Base-by-base conservation (phyloP, 2,888 invertebrate species). In the Polyploca ridens region DNA sequence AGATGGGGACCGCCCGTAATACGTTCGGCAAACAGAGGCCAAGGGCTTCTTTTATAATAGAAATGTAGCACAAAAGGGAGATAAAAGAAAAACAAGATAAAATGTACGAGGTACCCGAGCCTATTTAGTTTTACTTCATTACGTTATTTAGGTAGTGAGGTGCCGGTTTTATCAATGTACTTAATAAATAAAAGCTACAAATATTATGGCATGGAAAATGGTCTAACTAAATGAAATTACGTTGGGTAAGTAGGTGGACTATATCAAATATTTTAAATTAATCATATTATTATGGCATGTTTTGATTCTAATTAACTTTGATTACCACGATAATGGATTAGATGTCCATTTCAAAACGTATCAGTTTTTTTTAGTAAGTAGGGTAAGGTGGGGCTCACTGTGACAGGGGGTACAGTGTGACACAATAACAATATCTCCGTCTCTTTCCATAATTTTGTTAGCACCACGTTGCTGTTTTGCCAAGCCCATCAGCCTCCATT, bases 11-110 rank as follows among this genome's bases (percentile, higher is more conserved):
- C 78, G 70, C 66, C 27, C 64, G 78, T 86, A 82, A 84, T 82
- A 84, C 81, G 75, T 78, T 82, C 73, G 65, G 74, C 79, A 82
- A 85, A 85, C 84, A 82, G 73, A 77, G 79, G 74, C 75, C 72
- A 49, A 54, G 54, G 19, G 54, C 54, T 74, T 78, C 71, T 79
- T 74, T 80, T 76, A 85, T 83, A 85, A 84, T 80, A 82, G 77
- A 82, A 79, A 75, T 70, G 75, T 75, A 69, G 67, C 75, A 83
- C 78, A 84, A 83, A 78, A 74, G 79, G 64, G 73, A 74, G 68
- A 77, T 74, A 73, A 76, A 83, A 80, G 76, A 80, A 77, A 41
- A 78, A 82, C 74, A 78, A 71, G 74, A 84, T 76, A 75, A 74
- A 72, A 71, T 71, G 70, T 73, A 74, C 41, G 61, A 67, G 44